Base-by-base conservation (phyloP, 2,113 vertebrate genomes). In the Steatornis caripensis region DNA sequence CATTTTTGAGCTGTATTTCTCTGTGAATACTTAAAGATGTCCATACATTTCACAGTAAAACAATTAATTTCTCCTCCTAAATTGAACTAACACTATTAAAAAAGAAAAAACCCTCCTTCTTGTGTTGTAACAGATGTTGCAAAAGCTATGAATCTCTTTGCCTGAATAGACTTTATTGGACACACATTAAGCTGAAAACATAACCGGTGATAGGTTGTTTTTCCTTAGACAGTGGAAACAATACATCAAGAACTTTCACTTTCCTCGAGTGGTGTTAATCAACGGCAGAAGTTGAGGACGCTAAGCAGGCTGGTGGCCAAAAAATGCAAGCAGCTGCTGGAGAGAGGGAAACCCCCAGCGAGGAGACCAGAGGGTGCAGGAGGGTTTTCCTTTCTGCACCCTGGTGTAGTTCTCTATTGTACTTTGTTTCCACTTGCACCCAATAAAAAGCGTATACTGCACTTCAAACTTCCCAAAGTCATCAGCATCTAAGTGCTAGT, bases 271-370 rank as follows among this genome's bases (percentile, higher is more conserved):
- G 91, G 91, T 94, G 93, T 84, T 97, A 97, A 97, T 97, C 93
- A 97, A 57, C 26, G 72, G 83, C 95, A 95, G 91, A 90, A 96
- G 77, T 5, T 79, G 87, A 96, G 78, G 77, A 69, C 43, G 3
- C 78, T 87, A 62, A 92, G 83, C 26, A 87, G 93, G 96, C 96
- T 75, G 70, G 61, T 80, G 27, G 90, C 89, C 84, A 94, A 97
- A 95, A 96, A 93, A 90, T 27, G 80, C 66, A 96, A 95, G 89
- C 96, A 97, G 96, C 95, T 95, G 97, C 96, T 87, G 68, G 81
- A 90, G 71, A 68, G 65, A 90, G 96, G 96, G 96, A 98, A 98
- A 97, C 97, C 95, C 97, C 95, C 74, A 86, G 61, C 18, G 87
- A 92, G 45, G 66, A 92, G 87, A 87, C 4, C 5, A 46, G 5